These are phyloP conservation scores for Oceanites oceanicus DNA, from an alignment of 2,113 vertebrate genomes.

Conservation along the genomic window DNA sequence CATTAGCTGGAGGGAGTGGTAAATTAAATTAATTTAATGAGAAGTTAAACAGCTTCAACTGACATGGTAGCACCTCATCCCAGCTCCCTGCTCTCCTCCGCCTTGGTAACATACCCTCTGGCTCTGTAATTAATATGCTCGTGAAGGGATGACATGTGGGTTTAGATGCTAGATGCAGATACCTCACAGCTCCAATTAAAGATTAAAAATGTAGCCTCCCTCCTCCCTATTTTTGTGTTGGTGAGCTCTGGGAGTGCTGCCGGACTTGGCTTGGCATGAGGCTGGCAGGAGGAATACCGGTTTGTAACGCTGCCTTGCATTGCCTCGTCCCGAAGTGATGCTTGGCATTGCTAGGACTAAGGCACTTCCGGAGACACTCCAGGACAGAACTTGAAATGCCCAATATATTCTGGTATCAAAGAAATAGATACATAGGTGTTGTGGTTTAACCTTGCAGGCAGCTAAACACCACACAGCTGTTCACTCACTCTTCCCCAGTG, in stretches of 20 bases:
- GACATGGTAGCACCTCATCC: neutral
- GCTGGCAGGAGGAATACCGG: neutral
- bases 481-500: too few relatives aligned
- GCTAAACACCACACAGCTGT: too few relatives aligned
- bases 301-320: neutral
- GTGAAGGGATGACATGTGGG: neutral
- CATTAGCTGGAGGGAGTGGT: neutral
- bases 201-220: neutral
- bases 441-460: too few relatives aligned
- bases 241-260: neutral
- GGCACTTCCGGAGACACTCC: neutral
- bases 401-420: neutral
- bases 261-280: neutral
- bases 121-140: neutral
- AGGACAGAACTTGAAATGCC: neutral
- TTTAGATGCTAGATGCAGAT: neutral
- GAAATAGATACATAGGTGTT: neutral
- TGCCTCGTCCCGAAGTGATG: rapidly evolving
- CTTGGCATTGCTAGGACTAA: neutral
- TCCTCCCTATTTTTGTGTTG: neutral
- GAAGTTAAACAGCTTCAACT: neutral
- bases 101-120: neutral
- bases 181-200: neutral
- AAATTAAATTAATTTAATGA: neutral
- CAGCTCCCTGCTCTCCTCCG: neutral